Percentiles rank a stretch among this genome's conserved stretches.
Evolutionary conservation across 92 coral and sea anemone genomes (phyloP).

Genomic region (Desmophyllum pertusum): DNA sequence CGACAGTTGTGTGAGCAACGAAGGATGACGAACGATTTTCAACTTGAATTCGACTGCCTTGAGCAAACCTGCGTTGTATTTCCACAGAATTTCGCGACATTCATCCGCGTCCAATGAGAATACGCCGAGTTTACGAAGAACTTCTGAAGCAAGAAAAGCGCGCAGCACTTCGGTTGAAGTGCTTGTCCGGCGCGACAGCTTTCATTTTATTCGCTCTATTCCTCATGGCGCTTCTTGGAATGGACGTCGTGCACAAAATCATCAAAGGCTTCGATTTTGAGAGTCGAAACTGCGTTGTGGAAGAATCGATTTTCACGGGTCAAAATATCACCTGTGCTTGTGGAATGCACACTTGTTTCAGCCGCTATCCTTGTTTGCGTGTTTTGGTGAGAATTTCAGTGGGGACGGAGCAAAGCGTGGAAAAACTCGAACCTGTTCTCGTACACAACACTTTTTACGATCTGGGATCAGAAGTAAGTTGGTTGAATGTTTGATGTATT

Average conservation of each 20-base stretch:
- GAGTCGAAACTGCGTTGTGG: slow-evolving; percentile 1
- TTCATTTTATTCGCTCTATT: not conserved
- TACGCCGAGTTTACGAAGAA: slow-evolving; percentile 26
- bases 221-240: slow-evolving; percentile 1
- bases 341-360: slow-evolving; percentile 26
- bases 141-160: slow-evolving; percentile 28
- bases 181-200: slow-evolving; percentile 20
- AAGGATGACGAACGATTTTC: not conserved
- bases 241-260: slow-evolving; percentile 17
- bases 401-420: not conserved
- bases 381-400: not conserved
- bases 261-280: slow-evolving; percentile 16
- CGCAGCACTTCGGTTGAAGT: slow-evolving; percentile 19
- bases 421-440: not conserved
- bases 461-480: slow-evolving; percentile 22
- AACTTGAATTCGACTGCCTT: not conserved
- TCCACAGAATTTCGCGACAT: not conserved
- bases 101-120: slow-evolving; percentile 15
- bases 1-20: not conserved
- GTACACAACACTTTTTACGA: slow-evolving; percentile 27
- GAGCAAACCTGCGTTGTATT: too few species aligned
- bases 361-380: slow-evolving; percentile 20
- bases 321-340: slow-evolving; percentile 8
- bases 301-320: slow-evolving; percentile 8
- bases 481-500: not conserved